A percentile compares a stretch with the other conserved stretches of the same genome.
Conservation (phyloP, 2,113 vertebrate genomes). For the Myiagra hebetior region DNA sequence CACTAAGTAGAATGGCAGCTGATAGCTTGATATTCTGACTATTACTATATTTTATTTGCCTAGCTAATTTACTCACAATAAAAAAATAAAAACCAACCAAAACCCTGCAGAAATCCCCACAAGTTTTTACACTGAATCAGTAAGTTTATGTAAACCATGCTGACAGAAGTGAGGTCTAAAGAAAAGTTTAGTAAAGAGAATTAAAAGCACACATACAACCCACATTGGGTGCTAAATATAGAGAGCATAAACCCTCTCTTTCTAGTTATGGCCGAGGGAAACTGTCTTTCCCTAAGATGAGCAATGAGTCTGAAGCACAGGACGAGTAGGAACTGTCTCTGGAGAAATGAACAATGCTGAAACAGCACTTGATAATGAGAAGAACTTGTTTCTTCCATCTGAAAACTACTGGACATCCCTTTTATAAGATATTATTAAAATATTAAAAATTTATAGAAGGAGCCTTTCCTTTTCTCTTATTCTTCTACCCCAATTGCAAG, state of each 20-base stretch:
- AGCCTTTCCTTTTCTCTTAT: background rate
- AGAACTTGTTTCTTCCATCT: background rate
- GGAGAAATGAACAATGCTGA: background rate
- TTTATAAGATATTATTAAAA: background rate
- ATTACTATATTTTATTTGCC: background rate
- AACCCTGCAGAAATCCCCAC: background rate
- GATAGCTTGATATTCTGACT: background rate
- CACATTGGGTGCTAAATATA: background rate
- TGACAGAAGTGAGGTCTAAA: background rate
- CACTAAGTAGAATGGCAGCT: background rate
- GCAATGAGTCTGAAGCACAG: background rate
- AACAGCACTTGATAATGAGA: background rate
- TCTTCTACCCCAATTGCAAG: background rate
- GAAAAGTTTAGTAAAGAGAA: background rate
- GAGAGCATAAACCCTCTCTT: background rate
- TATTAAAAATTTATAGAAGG: background rate
- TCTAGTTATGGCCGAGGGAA: background rate
- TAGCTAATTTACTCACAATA: background rate
- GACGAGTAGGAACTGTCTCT: fast-evolving
- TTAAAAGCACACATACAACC: background rate
- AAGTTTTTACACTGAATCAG: background rate
- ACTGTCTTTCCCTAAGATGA: background rate
- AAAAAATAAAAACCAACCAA: background rate
- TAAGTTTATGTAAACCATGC: background rate
- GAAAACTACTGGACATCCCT: background rate